Evolutionary conservation across 1,140 invertebrate genomes (phyloP).

Genomic region (Limonius californicus): DNA sequence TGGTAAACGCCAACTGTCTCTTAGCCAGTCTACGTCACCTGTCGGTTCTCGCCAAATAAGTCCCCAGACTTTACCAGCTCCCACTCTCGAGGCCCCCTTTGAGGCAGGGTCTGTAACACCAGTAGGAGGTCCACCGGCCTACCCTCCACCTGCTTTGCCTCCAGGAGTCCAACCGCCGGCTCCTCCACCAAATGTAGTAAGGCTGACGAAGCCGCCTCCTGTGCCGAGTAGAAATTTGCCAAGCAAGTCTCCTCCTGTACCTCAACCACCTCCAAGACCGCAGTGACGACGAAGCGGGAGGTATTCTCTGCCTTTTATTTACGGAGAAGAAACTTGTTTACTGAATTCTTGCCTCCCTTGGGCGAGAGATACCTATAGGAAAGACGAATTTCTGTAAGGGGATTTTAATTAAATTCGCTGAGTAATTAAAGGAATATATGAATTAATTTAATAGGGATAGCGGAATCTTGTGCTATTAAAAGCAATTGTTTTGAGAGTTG

Average conservation of each 20-base stretch:
- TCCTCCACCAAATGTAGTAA: constrained; percentile 34
- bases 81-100: background rate
- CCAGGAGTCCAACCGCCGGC: constrained; percentile 42
- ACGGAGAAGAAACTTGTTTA: constrained; percentile 35
- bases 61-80: background rate
- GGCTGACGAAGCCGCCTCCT: constrained; percentile 34
- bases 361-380: constrained; percentile 15
- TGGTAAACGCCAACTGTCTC: background rate
- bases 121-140: constrained; percentile 40
- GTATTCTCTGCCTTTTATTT: constrained; percentile 39
- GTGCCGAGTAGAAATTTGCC: constrained; percentile 38
- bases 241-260: constrained; percentile 27
- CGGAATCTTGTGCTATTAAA: too few relatives aligned
- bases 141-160: constrained; percentile 43
- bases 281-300: constrained; percentile 40
- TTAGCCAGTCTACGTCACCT: background rate
- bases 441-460: background rate
- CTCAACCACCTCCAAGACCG: constrained; percentile 39
- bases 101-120: constrained; percentile 41
- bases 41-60: background rate
- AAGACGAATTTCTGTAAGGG: constrained; percentile 1
- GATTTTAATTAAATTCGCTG: background rate
- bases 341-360: constrained; percentile 42
- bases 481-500: background rate
- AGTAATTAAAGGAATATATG: background rate